Evolutionary conservation across 2,888 invertebrate genomes (phyloP).

Genomic region (Balanococcus diminutus): DNA sequence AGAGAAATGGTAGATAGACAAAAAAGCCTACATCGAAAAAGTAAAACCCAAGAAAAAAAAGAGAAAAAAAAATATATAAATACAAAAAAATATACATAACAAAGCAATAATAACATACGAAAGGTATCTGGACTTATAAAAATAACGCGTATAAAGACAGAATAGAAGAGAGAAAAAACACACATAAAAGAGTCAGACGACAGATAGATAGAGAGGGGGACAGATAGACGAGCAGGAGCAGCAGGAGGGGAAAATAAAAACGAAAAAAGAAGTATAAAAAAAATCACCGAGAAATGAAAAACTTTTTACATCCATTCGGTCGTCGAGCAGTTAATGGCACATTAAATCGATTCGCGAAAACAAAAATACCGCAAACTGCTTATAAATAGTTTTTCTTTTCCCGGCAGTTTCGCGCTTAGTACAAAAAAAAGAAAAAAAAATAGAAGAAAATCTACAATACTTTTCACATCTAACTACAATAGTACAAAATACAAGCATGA

Average conservation of each 20-base stretch:
- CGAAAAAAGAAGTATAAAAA: neutral
- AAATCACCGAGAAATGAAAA: slow-evolving; percentile 21
- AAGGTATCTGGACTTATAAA: slow-evolving; percentile 40
- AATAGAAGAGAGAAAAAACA: neutral
- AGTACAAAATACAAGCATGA: slow-evolving; percentile 47
- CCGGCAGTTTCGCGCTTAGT: neutral
- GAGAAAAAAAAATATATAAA: slow-evolving; percentile 31
- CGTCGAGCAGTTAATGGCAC: slow-evolving; percentile 35
- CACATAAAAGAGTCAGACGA: no score
- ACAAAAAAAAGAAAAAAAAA: no score
- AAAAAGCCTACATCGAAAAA: slow-evolving; percentile 38
- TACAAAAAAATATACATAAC: slow-evolving; percentile 44
- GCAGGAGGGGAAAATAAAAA: neutral
- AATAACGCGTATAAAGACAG: neutral
- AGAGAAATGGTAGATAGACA: slow-evolving; percentile 41
- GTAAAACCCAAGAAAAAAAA: slow-evolving; percentile 22
- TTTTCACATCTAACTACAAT: slow-evolving; percentile 47
- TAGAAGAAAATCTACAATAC: slow-evolving; percentile 46
- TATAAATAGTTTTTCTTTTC: neutral
- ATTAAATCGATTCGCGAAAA: slow-evolving; percentile 19
- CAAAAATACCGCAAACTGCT: neutral
- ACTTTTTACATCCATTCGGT: neutral
- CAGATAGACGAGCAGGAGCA: neutral
- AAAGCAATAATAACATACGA: slow-evolving; percentile 44
- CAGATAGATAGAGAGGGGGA: neutral